Conservation (phyloP, 2,113 vertebrate species). For the Telmatochromis brachygnathus region DNA sequence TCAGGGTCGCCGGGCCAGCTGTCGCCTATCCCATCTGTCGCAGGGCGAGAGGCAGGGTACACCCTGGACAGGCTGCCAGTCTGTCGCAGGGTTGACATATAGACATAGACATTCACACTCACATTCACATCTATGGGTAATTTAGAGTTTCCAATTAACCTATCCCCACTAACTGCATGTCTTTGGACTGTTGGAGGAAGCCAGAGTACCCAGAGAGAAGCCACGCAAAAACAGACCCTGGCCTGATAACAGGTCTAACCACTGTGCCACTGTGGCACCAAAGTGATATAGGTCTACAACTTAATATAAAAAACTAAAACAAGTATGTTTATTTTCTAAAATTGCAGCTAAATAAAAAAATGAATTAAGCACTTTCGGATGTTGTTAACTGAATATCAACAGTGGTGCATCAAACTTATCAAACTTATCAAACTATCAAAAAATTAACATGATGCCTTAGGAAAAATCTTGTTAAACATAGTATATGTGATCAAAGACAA, state of each 20-base stretch:
- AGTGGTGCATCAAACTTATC: not conserved
- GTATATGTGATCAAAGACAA: not conserved
- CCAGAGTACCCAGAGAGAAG: not conserved
- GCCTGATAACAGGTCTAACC: not conserved
- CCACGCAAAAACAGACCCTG: not conserved
- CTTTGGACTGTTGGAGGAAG: not conserved
- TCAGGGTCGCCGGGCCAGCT: not conserved
- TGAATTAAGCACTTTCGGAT: rapidly evolving
- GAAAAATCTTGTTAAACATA: not conserved
- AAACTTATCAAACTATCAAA: not conserved
- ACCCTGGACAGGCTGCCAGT: not conserved
- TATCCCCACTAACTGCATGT: not conserved
- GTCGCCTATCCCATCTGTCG: not conserved
- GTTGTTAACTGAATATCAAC: not conserved
- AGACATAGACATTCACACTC: not conserved
- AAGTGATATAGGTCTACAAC: not conserved
- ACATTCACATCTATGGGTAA: not conserved
- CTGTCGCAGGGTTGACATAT: not conserved
- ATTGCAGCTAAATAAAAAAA: not conserved
- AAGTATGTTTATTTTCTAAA: not conserved
- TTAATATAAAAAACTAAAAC: not conserved
- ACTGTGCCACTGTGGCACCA: not conserved
- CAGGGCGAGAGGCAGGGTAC: not conserved
- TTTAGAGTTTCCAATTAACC: not conserved
- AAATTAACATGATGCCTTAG: not conserved